Evolutionary conservation across 2,888 invertebrate genomes (phyloP), one percentile per base, ranked within the genome.

Genomic region (Cenopis cana): DNA sequence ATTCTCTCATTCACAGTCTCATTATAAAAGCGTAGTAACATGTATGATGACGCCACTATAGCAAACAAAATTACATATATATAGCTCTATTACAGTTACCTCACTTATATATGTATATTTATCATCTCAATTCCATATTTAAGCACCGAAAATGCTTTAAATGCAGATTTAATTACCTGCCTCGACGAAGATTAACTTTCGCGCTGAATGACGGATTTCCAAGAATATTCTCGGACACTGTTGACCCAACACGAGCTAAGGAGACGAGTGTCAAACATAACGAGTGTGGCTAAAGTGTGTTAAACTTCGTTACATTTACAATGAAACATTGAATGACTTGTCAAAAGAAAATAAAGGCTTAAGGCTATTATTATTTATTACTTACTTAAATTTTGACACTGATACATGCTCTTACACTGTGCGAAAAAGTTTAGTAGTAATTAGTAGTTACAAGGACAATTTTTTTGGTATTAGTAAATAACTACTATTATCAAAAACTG

Each of bases 141-240:
- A 59, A 64, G 56, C 24, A 50, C 57, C 57, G 10, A 52, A 69
- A 64, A 52, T 55, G 57, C 59, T 60, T 59, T 65, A 36, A 66
- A 66, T 66, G 60, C 54, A 49, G 60, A 66, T 70, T 70, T 61
- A 60, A 71, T 70, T 55, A 55, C 55, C 14, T 54, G 33, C 41
- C 64, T 46, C 59, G 57, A 33, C 24, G 17, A 29, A 71, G 66
- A 61, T 60, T 60, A 70, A 71, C 70, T 71, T 71, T 71, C 70
- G 66, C 70, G 54, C 46, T 29, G 55, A 60, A 24, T 62, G 56
- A 46, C 50, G 64, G 36, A 70, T 59, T 55, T 52, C 52, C 57
- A 59, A 50, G 52, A 64, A 64, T 69, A 41, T 65, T 41, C 41
- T 36, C 6, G 0, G 33, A 57, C 52, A 52, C 64, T 60, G 59